A percentile compares a stretch with the other conserved stretches of the same genome.
These are phyloP conservation scores for Arge pagana DNA, from an alignment of 2,888 invertebrate species.

Conservation along the genomic window DNA sequence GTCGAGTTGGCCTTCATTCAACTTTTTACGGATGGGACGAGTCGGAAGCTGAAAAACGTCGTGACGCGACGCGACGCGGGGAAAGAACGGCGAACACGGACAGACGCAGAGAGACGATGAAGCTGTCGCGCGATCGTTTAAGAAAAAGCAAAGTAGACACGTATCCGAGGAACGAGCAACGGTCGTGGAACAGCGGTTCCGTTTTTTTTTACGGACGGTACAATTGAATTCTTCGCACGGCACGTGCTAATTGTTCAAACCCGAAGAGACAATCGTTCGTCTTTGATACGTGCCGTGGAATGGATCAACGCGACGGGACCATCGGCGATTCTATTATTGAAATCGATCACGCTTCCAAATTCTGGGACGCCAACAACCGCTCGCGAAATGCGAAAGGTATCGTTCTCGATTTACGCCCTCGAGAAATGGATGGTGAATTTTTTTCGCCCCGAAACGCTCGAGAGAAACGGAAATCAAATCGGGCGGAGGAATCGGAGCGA, in stretches of 20 bases:
- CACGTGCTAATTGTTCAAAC: slow-evolving; percentile 21
- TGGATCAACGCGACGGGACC: neutral
- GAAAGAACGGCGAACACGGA: too few relatives aligned
- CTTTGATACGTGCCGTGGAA: slow-evolving; percentile 3
- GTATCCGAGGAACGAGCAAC: too few relatives aligned
- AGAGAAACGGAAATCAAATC: too few relatives aligned
- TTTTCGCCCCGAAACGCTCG: too few relatives aligned
- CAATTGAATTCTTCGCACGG: slow-evolving; percentile 3
- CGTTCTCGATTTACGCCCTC: neutral
- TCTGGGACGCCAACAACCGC: neutral
- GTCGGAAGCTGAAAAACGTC: too few relatives aligned
- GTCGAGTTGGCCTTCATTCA: too few relatives aligned
- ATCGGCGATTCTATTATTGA: slow-evolving; percentile 11
- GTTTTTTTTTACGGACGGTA: neutral
- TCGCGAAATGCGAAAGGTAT: neutral
- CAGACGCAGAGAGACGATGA: too few relatives aligned
- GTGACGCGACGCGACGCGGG: too few relatives aligned
- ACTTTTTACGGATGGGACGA: neutral
- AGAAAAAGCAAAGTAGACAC: too few relatives aligned
- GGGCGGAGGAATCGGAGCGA: too few relatives aligned
- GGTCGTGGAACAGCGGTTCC: neutral
- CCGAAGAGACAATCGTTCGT: slow-evolving; percentile 1
- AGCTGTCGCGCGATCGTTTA: too few relatives aligned
- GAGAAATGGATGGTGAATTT: too few relatives aligned
- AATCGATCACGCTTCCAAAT: slow-evolving; percentile 15